Evolutionary conservation across 2,113 vertebrate genomes (phyloP), one percentile per base, ranked within the genome.

Genomic region (Gopherus flavomarginatus): DNA sequence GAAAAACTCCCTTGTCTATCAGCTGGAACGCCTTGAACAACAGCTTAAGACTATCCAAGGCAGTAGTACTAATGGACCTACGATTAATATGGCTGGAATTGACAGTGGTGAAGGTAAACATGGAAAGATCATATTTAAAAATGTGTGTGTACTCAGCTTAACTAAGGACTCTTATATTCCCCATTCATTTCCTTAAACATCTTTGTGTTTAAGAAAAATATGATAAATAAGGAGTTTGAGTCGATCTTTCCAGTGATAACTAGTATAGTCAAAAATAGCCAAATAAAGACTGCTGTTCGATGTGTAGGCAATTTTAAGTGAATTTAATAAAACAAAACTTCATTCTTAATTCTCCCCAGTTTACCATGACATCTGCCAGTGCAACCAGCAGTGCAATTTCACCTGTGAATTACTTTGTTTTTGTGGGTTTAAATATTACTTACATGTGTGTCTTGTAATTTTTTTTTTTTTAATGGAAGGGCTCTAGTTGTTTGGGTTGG

Each of bases 1-100:
- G 85, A 99, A 99, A 86, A 99, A 98, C 97, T 99, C 99, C 0
- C 98, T 99, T 72, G 99, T 99, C 87, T 99, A 99, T 96, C 99
- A 99, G 90, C 98, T 99, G 95, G 99, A 99, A 97, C 98, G 99
- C 31, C 98, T 99, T 0, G 99, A 99, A 85, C 99, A 99, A 78
- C 99, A 99, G 97, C 96, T 99, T 94, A 99, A 99, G 97, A 98
- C 80, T 13, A 47, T 97, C n/a, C 97, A 99, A 91, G 98, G 99
- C 3, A 97, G 98, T 22, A 96, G 97, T 47, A 91, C 96, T 22
- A 98, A 97, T 1, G 99, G 99, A 5, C 97, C 98, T 6, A 94
- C 99, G 82, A 99, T 99, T 96, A 99, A 99, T 84, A 99, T 99
- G 99, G 95, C 98, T 47, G 98, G 93, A 29, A 56, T 99, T 24